Evolutionary conservation across 2,797 vertebrate genomes (phyloP).

Genomic region (Notolepis coatsorum): DNA sequence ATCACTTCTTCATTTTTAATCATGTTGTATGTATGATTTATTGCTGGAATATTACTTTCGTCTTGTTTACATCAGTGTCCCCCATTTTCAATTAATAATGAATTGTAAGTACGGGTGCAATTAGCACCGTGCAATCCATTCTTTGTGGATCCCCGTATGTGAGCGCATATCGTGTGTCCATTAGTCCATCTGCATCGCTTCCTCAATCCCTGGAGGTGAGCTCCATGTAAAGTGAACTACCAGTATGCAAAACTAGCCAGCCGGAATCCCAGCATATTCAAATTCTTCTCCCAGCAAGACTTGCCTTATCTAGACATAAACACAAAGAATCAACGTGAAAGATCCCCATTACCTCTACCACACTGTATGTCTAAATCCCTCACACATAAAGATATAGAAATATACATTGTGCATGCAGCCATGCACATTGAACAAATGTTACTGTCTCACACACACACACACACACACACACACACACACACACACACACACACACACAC

Average conservation of each 20-base stretch:
- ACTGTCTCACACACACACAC: neutral
- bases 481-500: neutral
- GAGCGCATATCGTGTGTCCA: neutral
- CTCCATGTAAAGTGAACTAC: constrained; percentile 24
- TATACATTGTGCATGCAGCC: neutral
- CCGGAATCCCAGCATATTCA: constrained; percentile 57
- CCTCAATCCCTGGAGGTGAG: constrained; percentile 32
- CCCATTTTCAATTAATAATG: too few species aligned
- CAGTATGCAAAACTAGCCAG: constrained; percentile 69
- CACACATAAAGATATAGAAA: neutral
- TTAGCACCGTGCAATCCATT: too few species aligned
- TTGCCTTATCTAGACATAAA: neutral
- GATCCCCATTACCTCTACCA: neutral
- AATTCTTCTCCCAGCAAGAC: constrained; percentile 45
- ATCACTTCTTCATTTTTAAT: too few species aligned
- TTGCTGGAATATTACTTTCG: too few species aligned
- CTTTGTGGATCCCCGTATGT: too few species aligned
- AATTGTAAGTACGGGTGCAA: too few species aligned
- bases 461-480: neutral
- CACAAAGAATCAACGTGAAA: neutral
- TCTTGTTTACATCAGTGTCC: too few species aligned
- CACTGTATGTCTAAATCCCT: too few species aligned
- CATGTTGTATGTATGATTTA: too few species aligned
- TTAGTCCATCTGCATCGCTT: constrained; percentile 63
- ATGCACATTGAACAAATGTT: neutral